Base-by-base conservation (phyloP, 1,140 invertebrate species). In the Chlorops oryzae region DNA sequence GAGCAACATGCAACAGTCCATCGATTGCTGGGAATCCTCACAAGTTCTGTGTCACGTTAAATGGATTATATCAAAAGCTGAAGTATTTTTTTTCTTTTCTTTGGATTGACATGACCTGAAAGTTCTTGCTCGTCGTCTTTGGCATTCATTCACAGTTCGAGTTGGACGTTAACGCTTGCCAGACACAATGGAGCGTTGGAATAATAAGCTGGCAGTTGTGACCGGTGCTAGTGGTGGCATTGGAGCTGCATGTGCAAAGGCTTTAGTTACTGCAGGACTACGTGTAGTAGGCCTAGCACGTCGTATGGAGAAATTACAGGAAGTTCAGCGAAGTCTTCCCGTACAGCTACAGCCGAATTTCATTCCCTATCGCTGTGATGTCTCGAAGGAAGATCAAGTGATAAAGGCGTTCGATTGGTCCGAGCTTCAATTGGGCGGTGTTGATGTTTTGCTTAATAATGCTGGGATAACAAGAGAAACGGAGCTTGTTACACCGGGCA, bases 361-460 rank as follows among this genome's bases (percentile, higher is more conserved):
- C 6, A 67, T 77, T 52, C 62, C 79, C 1, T 51, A 78, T 5
- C 59, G 72, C 35, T 79, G 78, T 40, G 88, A 91, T 66, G 61
- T 90, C 0, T 75, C 75, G 1, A 80, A 83, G 18, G 79, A 84
- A 58, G 76, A 81, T 5, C 80, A 88, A 5, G 79, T 91, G 21
- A 52, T 79, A 4, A 69, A 67, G n/a, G 76, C 84, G 21, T 89
- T 90, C 56, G 61, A 79, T 44, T 82, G 79, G 78, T 77, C 81
- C 9, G 76, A 81, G 46, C 65, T 77, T 2, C 77, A 78, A 4
- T 72, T 83, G 6, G 84, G 83, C 5, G 80, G 81, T 1, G 70
- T 85, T 0, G 81, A 88, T 61, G 72, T 90, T 1, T 70, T 88
- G 21, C 70, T 91, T 6, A 90, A 90, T 63, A 88, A 86, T 69